Evolutionary conservation across 92 coral and sea anemone genomes (phyloP).

Genomic region (Epizoanthus stellaris): DNA sequence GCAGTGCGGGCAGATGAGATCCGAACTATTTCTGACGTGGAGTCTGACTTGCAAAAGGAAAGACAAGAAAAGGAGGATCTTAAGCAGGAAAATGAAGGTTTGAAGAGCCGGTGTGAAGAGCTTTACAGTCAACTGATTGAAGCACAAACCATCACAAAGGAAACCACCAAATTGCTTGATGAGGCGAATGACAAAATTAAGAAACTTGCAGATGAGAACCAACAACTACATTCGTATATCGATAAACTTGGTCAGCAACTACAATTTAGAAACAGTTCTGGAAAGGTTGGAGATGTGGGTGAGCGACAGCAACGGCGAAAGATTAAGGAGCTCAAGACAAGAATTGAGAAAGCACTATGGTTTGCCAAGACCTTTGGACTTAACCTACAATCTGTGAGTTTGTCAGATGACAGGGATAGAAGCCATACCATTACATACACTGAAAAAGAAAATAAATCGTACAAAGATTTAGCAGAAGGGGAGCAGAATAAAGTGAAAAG

Average conservation of each 20-base stretch:
- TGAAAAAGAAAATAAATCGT: conserved; percentile 32
- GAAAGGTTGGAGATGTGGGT: conserved; percentile 24
- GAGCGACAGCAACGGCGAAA: conserved; percentile 28
- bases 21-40: conserved; percentile 16
- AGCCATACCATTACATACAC: conserved; percentile 30
- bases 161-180: conserved; percentile 5
- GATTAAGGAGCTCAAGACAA: conserved; percentile 3
- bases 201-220: conserved; percentile 42
- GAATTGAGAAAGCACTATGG: conserved; percentile 53
- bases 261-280: background rate
- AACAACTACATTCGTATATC: conserved; percentile 20
- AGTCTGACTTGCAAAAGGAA: conserved; percentile 20
- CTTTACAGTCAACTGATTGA: conserved; percentile 7
- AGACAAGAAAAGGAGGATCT: conserved; percentile 2
- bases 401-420: conserved; percentile 42
- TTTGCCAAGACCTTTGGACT: conserved; percentile 55
- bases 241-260: background rate
- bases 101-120: conserved; percentile 27
- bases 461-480: conserved; percentile 36
- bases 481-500: conserved; percentile 46
- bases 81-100: conserved; percentile 21
- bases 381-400: conserved; percentile 17
- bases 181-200: conserved; percentile 20
- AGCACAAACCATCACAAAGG: background rate
- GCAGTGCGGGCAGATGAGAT: conserved; percentile 25